Evolutionary conservation across 2,888 invertebrate genomes (phyloP).

Genomic region (Hyposoter didymator): DNA sequence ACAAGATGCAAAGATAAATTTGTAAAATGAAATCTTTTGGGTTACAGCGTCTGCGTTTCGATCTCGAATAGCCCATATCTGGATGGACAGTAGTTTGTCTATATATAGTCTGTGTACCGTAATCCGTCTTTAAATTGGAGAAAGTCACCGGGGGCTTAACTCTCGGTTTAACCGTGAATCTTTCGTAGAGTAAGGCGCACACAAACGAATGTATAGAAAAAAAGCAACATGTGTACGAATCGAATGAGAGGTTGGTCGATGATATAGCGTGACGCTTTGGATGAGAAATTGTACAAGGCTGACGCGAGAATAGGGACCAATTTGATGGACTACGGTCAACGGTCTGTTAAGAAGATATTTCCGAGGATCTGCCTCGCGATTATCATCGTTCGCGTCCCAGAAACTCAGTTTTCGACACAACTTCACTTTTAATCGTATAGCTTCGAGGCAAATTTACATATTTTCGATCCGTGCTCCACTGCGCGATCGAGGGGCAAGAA

Average conservation of each 20-base stretch:
- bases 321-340: conserved; percentile 59
- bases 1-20: neutral
- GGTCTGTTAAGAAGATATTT: conserved; percentile 24
- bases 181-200: conserved; percentile 48
- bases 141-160: conserved; percentile 69
- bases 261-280: conserved; percentile 59
- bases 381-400: conserved; percentile 10
- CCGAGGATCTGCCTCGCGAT: conserved; percentile 4
- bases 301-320: conserved; percentile 60
- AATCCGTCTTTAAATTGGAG: conserved; percentile 70
- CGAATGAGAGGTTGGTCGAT: conserved; percentile 44
- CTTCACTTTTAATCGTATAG: conserved; percentile 39
- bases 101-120: conserved; percentile 54
- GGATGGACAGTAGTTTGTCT: conserved; percentile 13
- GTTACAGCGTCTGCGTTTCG: conserved; percentile 11
- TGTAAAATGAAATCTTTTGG: neutral
- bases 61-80: conserved; percentile 31
- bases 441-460: conserved; percentile 13
- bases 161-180: conserved; percentile 65
- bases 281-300: conserved; percentile 56
- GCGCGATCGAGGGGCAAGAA: too few species aligned
- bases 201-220: conserved; percentile 10
- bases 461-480: neutral
- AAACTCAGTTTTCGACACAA: conserved; percentile 28
- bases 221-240: neutral